These are phyloP conservation scores for Epicampocera succincta DNA, from an alignment of 2,888 invertebrate species.

Conservation along the genomic window DNA sequence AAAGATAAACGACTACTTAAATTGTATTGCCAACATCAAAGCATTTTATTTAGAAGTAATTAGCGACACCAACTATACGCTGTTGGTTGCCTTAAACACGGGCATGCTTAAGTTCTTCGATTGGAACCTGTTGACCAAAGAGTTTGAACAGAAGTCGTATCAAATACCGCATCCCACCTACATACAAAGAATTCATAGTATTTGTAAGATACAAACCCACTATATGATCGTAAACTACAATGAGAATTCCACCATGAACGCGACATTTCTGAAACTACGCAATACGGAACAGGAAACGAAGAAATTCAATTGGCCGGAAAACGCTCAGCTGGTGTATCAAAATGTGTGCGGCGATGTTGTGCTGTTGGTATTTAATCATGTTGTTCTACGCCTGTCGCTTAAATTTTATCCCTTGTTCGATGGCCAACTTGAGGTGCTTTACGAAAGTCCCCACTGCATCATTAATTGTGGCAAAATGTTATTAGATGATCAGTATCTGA, in stretches of 20 bases:
- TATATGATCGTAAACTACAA: slow-evolving; percentile 74
- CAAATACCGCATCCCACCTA: slow-evolving; percentile 69
- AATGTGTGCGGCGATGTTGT: slow-evolving; percentile 62
- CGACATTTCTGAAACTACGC: slow-evolving; percentile 74
- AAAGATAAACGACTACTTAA: slow-evolving; percentile 64
- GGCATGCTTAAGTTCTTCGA: slow-evolving; percentile 76
- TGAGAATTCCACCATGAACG: slow-evolving; percentile 69
- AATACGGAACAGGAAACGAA: slow-evolving; percentile 71
- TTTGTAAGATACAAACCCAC: slow-evolving; percentile 75
- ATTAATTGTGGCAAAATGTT: slow-evolving; percentile 78
- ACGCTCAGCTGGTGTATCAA: slow-evolving; percentile 67
- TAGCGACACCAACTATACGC: slow-evolving; percentile 59
- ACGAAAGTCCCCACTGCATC: slow-evolving; percentile 62
- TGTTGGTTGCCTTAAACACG: slow-evolving; percentile 76
- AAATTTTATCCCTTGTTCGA: slow-evolving; percentile 58
- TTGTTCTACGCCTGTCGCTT: slow-evolving; percentile 62
- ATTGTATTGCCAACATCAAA: slow-evolving; percentile 57
- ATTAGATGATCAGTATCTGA: slow-evolving; percentile 75
- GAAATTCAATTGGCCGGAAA: slow-evolving; percentile 72
- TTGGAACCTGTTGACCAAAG: slow-evolving; percentile 73
- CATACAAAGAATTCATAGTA: slow-evolving; percentile 72
- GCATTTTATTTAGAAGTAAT: slow-evolving; percentile 71
- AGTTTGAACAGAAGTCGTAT: slow-evolving; percentile 71
- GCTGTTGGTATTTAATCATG: slow-evolving; percentile 70
- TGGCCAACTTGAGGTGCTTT: slow-evolving; percentile 71